phyloP scores from a whole-genome alignment of 2,888 invertebrate genomes.

The Sympetrum striolatum region DNA sequence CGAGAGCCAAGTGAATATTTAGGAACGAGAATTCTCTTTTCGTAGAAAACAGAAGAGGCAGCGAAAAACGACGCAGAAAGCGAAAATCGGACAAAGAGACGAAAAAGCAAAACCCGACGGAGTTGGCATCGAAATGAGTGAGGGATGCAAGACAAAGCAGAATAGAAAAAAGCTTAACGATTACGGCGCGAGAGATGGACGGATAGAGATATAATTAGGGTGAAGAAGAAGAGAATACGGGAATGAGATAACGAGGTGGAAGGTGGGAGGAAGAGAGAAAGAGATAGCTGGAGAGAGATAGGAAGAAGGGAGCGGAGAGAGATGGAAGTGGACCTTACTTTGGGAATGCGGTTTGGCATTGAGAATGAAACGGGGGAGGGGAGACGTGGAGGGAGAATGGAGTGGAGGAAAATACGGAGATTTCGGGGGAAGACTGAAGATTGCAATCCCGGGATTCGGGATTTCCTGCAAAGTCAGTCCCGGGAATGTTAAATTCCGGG shows the following conservation, averaged over 20 bases:
- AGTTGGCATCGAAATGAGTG: not conserved
- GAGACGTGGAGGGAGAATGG: not conserved
- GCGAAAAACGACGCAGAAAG: too few relatives aligned
- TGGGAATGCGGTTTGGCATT: slow-evolving; percentile 41
- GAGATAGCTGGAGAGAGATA: not conserved
- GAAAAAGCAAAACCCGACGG: not conserved
- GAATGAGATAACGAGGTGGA: not conserved
- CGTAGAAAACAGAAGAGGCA: not conserved
- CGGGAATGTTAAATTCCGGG: too few relatives aligned
- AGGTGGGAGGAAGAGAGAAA: not conserved
- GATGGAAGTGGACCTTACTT: slow-evolving; percentile 25
- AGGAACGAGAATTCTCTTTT: not conserved
- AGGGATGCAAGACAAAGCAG: not conserved
- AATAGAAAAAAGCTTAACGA: not conserved
- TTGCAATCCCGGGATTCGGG: too few relatives aligned
- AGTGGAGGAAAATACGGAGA: not conserved
- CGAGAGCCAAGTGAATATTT: not conserved
- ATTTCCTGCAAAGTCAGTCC: too few relatives aligned
- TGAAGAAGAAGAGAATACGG: not conserved
- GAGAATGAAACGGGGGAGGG: not conserved
- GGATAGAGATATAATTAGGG: not conserved
- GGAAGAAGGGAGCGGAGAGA: not conserved
- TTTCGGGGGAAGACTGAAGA: too few relatives aligned
- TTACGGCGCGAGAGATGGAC: not conserved
- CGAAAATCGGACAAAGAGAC: not conserved